Conservation (phyloP, 2,888 invertebrate genomes). For the Petrophora chlorosata region DNA sequence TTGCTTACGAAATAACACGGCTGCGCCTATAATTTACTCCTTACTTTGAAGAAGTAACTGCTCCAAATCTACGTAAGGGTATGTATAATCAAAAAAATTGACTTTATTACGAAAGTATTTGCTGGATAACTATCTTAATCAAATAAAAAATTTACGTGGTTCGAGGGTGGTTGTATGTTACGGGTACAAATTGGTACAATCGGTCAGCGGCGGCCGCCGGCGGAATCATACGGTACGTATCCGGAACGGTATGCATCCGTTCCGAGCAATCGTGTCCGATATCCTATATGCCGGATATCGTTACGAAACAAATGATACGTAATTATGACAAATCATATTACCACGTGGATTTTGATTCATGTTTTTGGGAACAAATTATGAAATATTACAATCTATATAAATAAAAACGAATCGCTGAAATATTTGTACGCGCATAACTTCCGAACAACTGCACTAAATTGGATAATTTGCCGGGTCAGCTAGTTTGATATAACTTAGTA, state of each 20-base stretch:
- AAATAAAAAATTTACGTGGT: conserved; percentile 75
- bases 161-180: conserved; percentile 62
- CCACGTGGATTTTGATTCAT: no score
- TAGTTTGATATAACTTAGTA: no score
- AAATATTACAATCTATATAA: no score
- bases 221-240: conserved; percentile 45
- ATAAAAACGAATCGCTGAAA: no score
- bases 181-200: conserved; percentile 71
- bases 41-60: conserved; percentile 58
- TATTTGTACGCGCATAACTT: no score
- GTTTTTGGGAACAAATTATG: no score
- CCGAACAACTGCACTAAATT: no score
- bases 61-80: conserved; percentile 55
- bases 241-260: conserved; percentile 7
- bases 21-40: conserved; percentile 67
- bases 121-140: conserved; percentile 75
- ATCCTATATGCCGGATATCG: neutral
- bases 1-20: conserved; percentile 74
- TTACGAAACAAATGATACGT: neutral
- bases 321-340: neutral
- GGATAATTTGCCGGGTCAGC: no score
- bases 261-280: neutral
- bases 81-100: conserved; percentile 80
- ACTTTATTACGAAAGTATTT: conserved; percentile 78
- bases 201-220: conserved; percentile 51